phyloP scores from a whole-genome alignment of 2,797 vertebrate species.

The Champsocephalus esox region DNA sequence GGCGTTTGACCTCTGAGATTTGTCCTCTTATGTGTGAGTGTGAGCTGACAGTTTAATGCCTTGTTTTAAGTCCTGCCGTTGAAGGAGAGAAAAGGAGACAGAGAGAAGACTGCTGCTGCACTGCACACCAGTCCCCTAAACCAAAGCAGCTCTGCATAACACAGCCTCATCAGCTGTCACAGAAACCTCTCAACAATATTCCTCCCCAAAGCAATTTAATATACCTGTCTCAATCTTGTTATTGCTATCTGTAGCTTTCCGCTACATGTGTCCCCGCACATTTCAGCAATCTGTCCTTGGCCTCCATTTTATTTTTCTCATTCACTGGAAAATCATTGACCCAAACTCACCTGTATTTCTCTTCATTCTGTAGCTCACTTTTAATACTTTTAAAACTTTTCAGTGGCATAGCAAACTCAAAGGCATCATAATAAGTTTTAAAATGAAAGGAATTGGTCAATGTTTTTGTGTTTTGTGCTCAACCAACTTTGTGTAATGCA shows the following conservation, averaged over 20 bases:
- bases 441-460: constrained; percentile 29
- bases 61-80: constrained; percentile 40
- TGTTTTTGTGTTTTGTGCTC: constrained; percentile 4
- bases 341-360: constrained; percentile 16
- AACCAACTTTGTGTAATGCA: neutral
- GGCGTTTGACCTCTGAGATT: constrained; percentile 71
- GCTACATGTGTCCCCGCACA: constrained; percentile 28
- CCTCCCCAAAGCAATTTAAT: constrained; percentile 55
- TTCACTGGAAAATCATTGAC: constrained; percentile 23
- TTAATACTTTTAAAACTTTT: constrained; percentile 20
- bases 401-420: constrained; percentile 2
- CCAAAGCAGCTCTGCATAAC: constrained; percentile 57
- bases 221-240: constrained; percentile 35
- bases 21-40: constrained; percentile 52
- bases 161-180: constrained; percentile 55
- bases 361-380: neutral
- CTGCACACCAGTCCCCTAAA: constrained; percentile 29
- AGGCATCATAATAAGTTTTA: constrained; percentile 11
- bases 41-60: constrained; percentile 71
- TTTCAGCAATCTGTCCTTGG: constrained; percentile 24
- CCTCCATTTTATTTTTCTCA: constrained; percentile 35
- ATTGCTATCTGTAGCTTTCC: constrained; percentile 28
- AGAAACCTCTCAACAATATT: constrained; percentile 37
- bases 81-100: constrained; percentile 23
- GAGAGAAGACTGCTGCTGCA: constrained; percentile 17